Percentiles rank a stretch among this genome's conserved stretches.
These are phyloP conservation scores for Agapostemon virescens DNA, from an alignment of 2,888 invertebrate genomes.

Conservation along the genomic window DNA sequence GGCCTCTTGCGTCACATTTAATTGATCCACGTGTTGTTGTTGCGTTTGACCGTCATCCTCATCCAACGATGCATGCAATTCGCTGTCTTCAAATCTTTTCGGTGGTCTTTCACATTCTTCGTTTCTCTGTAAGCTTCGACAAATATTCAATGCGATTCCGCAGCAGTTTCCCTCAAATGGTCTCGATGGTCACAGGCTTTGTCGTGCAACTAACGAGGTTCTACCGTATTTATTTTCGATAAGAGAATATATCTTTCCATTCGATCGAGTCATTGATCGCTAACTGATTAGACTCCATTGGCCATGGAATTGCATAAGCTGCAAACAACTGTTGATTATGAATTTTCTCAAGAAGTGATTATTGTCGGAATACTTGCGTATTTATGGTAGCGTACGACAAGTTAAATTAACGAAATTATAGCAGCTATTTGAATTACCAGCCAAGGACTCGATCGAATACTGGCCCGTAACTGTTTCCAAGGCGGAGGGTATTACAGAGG, in stretches of 20 bases:
- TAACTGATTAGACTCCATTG: neutral
- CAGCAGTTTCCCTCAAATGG: too few species aligned
- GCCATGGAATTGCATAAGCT: neutral
- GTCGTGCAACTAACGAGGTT: too few species aligned
- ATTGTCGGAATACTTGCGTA: neutral
- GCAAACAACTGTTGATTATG: neutral
- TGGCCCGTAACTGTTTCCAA: conserved; percentile 55
- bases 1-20: too few species aligned
- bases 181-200: too few species aligned
- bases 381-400: conserved; percentile 30
- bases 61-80: too few species aligned
- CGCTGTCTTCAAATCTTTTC: too few species aligned
- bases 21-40: too few species aligned
- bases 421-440: conserved; percentile 57
- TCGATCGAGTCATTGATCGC: neutral
- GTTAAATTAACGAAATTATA: conserved; percentile 53
- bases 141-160: too few species aligned
- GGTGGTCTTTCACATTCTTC: too few species aligned
- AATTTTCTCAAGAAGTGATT: neutral
- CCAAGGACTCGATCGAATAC: conserved; percentile 54
- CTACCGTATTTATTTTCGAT: too few species aligned
- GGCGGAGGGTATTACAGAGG: conserved; percentile 63
- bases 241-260: neutral
- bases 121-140: too few species aligned
- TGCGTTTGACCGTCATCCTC: too few species aligned